Base-by-base conservation (phyloP, 2,888 invertebrate species). In the Polymixis lichenea region DNA sequence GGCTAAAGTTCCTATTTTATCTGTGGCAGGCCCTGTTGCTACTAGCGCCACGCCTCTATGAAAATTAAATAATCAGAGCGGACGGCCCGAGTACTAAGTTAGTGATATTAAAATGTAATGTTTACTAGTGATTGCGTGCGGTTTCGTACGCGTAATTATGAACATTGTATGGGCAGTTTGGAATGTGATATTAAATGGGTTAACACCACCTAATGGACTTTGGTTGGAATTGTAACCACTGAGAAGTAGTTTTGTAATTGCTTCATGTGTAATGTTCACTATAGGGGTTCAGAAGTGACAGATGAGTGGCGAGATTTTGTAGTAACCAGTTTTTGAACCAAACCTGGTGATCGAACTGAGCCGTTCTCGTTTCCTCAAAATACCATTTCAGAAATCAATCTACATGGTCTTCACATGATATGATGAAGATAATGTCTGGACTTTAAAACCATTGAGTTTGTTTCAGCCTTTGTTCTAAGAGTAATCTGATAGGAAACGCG, bases 31-130 rank as follows among this genome's bases (percentile, higher is more conserved):
- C 53, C 55, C 56, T 74, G 74, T 60, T 51, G 82, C 75, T 84
- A 76, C 84, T 80, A 85, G 85, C 75, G 87, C 85, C 89, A 85
- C 89, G 89, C 89, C 90, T 83, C 46, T 74, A 75, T 84, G 79
- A 81, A 86, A 89, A 88, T 90, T 85, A 87, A 90, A 89, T 90
- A 89, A 89, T 89, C 87, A 84, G 86, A 85, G 86, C 85, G 73
- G 82, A 80, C 80, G 77, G 71, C 72, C 67, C 77, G 76, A 78
- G 80, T 74, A 86, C 80, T 80, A 86, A 83, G 72, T 77, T 78
- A 77, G 68, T 78, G 75, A 49, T 75, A 80, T 77, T 85, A 76
- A 83, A 80, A 68, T 69, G 38, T 77, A 68, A 77, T 80, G 72
- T 71, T 64, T 71, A 74, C 75, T 72, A 75, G 78, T 74, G 62